A percentile compares a stretch with the other conserved stretches of the same genome.
Conservation (phyloP, 1,140 invertebrate species). For the Archivesica marissinica region DNA sequence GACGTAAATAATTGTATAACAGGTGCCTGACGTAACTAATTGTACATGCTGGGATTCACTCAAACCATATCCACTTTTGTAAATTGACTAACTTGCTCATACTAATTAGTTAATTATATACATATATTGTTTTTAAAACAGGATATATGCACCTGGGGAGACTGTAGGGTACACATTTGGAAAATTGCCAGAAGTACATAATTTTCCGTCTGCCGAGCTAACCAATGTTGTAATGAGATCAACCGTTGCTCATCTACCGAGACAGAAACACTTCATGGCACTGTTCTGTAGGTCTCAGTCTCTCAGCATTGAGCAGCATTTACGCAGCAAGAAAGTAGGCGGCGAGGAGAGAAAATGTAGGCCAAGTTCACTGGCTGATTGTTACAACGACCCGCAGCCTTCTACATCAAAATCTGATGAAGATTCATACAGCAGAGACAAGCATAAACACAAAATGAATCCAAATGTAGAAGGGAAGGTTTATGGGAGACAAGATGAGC, state of each 20-base stretch:
- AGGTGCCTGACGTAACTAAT: too few species aligned
- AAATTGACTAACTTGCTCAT: too few species aligned
- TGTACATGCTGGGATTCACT: too few species aligned
- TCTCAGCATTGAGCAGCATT: slow-evolving; percentile 6
- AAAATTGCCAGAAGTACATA: slow-evolving; percentile 90
- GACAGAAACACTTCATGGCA: slow-evolving; percentile 51
- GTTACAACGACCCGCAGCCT: slow-evolving; percentile 4
- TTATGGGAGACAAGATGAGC: neutral
- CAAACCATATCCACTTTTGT: too few species aligned
- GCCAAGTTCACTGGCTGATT: neutral
- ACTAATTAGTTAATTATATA: too few species aligned
- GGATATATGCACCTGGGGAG: slow-evolving; percentile 86
- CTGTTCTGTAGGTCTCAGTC: slow-evolving; percentile 37
- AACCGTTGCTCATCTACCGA: slow-evolving; percentile 67
- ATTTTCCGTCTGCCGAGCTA: slow-evolving; percentile 90
- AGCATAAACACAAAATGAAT: neutral
- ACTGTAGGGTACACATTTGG: slow-evolving; percentile 87
- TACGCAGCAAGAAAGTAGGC: slow-evolving; percentile 19
- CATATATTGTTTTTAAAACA: slow-evolving; percentile 73
- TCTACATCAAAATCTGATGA: slow-evolving; percentile 36
- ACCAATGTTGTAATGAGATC: slow-evolving; percentile 65
- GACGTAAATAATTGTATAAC: too few species aligned
- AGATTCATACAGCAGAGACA: neutral
- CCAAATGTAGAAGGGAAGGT: neutral
- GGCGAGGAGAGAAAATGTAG: neutral